Evolutionary conservation across 2,113 vertebrate genomes (phyloP).

Genomic region (Platycercus adscitus): DNA sequence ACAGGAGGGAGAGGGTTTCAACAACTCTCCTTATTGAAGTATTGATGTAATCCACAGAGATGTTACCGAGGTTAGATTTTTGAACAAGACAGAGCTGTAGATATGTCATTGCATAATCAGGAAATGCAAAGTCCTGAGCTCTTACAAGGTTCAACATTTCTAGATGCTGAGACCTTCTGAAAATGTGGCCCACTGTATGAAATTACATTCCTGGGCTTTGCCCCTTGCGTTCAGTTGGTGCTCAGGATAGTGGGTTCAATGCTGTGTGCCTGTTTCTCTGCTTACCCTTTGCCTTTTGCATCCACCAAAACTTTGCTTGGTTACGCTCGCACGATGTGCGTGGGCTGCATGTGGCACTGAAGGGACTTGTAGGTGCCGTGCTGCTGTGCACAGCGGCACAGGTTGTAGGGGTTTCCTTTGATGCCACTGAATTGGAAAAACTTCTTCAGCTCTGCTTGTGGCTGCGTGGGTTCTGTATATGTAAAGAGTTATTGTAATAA

Average conservation of each 20-base stretch:
- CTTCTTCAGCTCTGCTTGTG: neutral
- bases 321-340: fast-evolving
- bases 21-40: neutral
- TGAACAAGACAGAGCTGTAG: neutral
- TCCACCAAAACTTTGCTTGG: neutral
- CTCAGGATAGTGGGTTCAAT: neutral
- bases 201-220: neutral
- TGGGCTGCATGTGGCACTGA: neutral
- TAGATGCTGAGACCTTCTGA: neutral
- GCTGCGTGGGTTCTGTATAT: neutral
- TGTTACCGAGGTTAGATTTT: neutral
- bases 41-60: neutral
- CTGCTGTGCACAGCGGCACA: neutral
- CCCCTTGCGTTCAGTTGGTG: neutral
- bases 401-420: neutral
- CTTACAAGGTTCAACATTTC: neutral
- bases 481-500: neutral
- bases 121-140: neutral
- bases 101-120: neutral
- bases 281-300: neutral
- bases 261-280: neutral
- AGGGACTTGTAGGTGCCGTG: neutral
- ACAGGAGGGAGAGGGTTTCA: neutral
- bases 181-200: neutral
- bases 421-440: neutral